Evolutionary conservation across 2,888 invertebrate genomes (phyloP).

Genomic region (Oscheius sp.): DNA sequence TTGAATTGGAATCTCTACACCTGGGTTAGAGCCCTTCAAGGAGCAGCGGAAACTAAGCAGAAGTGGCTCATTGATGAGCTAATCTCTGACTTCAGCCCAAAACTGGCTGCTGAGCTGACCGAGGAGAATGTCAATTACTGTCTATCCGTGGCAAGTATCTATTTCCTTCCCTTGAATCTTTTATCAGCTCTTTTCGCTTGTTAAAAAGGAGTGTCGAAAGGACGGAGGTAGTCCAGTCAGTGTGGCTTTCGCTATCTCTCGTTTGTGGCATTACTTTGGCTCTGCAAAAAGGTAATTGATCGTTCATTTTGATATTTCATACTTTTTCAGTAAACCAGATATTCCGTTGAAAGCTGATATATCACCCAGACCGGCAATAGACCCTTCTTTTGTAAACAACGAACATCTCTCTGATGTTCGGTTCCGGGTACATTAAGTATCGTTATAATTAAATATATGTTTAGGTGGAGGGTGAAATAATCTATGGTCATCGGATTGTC

Average conservation of each 20-base stretch:
- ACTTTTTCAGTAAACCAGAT: conserved; percentile 16
- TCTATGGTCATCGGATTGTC: conserved; percentile 92
- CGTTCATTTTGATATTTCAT: neutral
- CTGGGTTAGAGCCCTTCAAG: conserved; percentile 86
- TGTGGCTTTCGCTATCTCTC: conserved; percentile 35
- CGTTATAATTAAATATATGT: neutral
- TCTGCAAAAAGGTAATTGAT: conserved; percentile 2
- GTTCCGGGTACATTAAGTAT: conserved; percentile 78
- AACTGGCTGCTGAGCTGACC: conserved; percentile 41
- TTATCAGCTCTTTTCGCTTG: conserved; percentile 41
- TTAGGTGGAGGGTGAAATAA: conserved; percentile 81
- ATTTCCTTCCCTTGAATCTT: neutral
- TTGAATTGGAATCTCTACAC: conserved; percentile 91
- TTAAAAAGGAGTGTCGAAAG: conserved; percentile 36
- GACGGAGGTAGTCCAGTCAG: conserved; percentile 30
- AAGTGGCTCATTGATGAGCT: conserved; percentile 85
- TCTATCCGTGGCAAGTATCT: conserved; percentile 36
- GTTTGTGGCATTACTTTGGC: conserved; percentile 35
- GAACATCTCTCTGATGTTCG: conserved; percentile 90
- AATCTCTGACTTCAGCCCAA: conserved; percentile 69
- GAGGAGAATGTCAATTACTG: conserved; percentile 42
- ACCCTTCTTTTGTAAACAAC: conserved; percentile 92
- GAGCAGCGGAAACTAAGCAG: conserved; percentile 82
- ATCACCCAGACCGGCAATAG: conserved; percentile 70
- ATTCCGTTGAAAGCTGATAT: neutral